A percentile compares a stretch with the other conserved stretches of the same genome.
Evolutionary conservation across 1,140 invertebrate genomes (phyloP).

Genomic region (Grapholita molesta): DNA sequence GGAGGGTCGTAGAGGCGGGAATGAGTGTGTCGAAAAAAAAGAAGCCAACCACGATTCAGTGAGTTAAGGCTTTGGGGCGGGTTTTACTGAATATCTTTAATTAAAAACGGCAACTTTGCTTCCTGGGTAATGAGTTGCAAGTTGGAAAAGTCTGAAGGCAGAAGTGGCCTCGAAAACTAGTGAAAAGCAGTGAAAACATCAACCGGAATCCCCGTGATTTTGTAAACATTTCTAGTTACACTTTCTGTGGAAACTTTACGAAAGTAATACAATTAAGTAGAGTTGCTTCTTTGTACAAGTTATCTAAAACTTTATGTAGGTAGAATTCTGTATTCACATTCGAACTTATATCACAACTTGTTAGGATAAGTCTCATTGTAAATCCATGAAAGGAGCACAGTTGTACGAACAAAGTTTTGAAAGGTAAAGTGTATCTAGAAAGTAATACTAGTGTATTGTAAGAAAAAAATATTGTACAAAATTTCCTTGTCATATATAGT

Average conservation of each 20-base stretch:
- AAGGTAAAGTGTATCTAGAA: too few species aligned
- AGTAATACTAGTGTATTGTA: too few species aligned
- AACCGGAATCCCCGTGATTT: not conserved
- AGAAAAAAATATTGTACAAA: too few species aligned
- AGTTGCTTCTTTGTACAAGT: not conserved
- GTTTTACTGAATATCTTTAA: constrained; percentile 72
- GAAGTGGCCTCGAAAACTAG: not conserved
- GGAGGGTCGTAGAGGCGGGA: constrained; percentile 75
- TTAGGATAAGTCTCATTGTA: too few species aligned
- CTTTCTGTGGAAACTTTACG: not conserved
- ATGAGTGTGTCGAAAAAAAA: constrained; percentile 75
- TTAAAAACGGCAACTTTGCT: constrained; percentile 69
- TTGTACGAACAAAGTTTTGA: too few species aligned
- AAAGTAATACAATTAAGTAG: not conserved
- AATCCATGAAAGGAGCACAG: too few species aligned
- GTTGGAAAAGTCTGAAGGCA: constrained; percentile 38
- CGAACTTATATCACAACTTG: too few species aligned
- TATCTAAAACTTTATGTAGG: not conserved
- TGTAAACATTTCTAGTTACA: not conserved
- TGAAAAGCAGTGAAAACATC: not conserved
- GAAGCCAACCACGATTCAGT: constrained; percentile 75
- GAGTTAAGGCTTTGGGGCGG: constrained; percentile 72
- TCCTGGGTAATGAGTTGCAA: constrained; percentile 62
- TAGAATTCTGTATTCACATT: too few species aligned
- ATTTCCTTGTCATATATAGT: too few species aligned